A percentile compares a stretch with the other conserved stretches of the same genome.
phyloP scores from a whole-genome alignment of 2,113 vertebrate species.

The Gallinago jamesoni region DNA sequence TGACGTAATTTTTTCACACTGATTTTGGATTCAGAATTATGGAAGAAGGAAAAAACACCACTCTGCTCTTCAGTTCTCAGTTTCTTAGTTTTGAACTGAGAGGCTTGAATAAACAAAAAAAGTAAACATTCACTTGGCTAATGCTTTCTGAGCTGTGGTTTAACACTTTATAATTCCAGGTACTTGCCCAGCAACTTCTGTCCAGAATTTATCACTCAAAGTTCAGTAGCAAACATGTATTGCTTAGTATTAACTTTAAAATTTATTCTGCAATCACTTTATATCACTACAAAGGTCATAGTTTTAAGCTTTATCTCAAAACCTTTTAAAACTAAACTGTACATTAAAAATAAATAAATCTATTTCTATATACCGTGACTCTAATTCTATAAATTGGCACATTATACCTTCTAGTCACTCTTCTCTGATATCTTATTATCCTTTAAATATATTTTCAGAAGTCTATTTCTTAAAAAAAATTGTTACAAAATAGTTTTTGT shows the following conservation, averaged over 20 bases:
- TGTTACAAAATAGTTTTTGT: not conserved
- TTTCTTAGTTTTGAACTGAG: not conserved
- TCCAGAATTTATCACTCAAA: not conserved
- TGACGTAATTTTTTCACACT: not conserved
- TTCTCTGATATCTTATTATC: not conserved
- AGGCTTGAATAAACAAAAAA: conserved; percentile 8
- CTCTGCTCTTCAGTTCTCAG: not conserved
- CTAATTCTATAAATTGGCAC: not conserved
- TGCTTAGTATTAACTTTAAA: not conserved
- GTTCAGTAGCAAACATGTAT: not conserved
- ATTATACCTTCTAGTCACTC: not conserved
- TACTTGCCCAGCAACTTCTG: not conserved
- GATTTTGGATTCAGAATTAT: not conserved
- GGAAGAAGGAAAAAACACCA: not conserved
- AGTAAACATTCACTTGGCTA: not conserved
- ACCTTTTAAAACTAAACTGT: not conserved
- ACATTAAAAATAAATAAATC: not conserved
- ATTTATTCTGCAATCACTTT: not conserved
- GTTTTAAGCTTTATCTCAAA: conserved; percentile 4
- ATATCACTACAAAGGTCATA: not conserved
- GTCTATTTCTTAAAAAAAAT: not conserved
- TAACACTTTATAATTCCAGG: not conserved
- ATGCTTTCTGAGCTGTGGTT: not conserved
- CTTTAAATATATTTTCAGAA: not conserved
- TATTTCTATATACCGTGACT: not conserved